Evolutionary conservation across 2,113 vertebrate species (phyloP), one percentile per base, ranked within the genome.

Genomic region (Mesocricetus auratus): DNA sequence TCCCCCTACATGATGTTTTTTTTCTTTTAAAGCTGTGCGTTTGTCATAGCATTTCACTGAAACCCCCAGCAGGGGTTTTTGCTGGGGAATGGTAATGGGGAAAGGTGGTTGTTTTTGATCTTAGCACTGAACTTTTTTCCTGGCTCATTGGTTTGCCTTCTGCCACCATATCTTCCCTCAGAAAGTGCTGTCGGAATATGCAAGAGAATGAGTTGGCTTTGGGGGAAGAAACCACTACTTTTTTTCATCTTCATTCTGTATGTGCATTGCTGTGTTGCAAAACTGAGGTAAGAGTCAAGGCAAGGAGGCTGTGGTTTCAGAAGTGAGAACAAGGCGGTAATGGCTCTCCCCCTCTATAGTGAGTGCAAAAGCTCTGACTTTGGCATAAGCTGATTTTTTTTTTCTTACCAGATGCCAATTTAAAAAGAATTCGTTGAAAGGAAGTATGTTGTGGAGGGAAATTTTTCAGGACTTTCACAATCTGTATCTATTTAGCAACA

Each of bases 371-470:
- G 77, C 60, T 60, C 62, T 69, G 56, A 85, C 88, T 93, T 94
- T 79, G 90, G 56, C 83, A 81, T 39, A 58, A 56, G 86, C 68
- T 93, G 50, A 95, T 85, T 22, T 56, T 75, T 21, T 86, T 74
- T 53, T 82, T 42, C 42, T 83, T 85, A 56, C 53, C 62, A 74
- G 39, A 42, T 95, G 93, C 71, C 33, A 86, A 42, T 77, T 82
- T n/a, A 78, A 93, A 93, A 96, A 95, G 86, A 91, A 39, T 93
- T 93, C 22, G 5, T 94, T 74, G 78, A 89, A 90, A 92, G 92
- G 87, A 95, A 95, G 53, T 92, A 64, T 86, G 89, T 86, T 69
- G 53, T 50, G 9, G 91, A 42, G 71, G 58, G 66, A 79, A 86
- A 91, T 86, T 90, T 68, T 75, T 81, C 29, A 95, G 39, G 53